A percentile compares a stretch with the other conserved stretches of the same genome.
Conservation (phyloP, 2,888 invertebrate genomes). For the Drosophila stalkeri region DNA sequence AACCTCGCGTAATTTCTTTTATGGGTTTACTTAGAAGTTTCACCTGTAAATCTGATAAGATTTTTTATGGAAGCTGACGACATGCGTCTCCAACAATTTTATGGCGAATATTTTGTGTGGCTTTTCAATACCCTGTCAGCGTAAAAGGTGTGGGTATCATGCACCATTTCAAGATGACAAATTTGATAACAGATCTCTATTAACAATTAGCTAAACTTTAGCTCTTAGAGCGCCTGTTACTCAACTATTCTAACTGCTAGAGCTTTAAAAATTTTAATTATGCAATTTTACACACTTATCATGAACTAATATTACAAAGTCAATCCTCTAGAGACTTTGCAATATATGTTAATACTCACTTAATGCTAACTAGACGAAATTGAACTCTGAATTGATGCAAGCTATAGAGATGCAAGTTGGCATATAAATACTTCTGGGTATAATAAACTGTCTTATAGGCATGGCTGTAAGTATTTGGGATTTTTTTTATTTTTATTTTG, state of each 20-base stretch:
- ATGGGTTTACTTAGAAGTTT: slow-evolving; percentile 77
- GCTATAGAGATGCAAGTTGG: neutral
- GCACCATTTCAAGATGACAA: neutral
- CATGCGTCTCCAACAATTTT: slow-evolving; percentile 73
- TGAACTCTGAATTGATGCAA: neutral
- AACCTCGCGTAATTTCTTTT: slow-evolving; percentile 65
- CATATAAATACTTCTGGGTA: neutral
- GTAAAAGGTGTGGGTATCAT: neutral
- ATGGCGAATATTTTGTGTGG: slow-evolving; percentile 82
- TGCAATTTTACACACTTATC: neutral
- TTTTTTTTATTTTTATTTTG: neutral
- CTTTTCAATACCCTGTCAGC: slow-evolving; percentile 41
- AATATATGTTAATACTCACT: neutral
- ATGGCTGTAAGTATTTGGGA: neutral
- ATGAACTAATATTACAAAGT: neutral
- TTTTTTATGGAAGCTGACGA: slow-evolving; percentile 78
- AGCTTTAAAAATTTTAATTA: neutral
- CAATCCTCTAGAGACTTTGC: neutral
- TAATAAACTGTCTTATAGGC: neutral
- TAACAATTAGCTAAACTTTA: neutral
- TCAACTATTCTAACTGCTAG: neutral
- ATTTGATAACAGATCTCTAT: too few relatives aligned
- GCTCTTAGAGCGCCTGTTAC: neutral
- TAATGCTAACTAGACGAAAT: neutral
- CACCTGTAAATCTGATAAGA: slow-evolving; percentile 73